Conservation (phyloP, 1,140 invertebrate genomes). For the Panagrolaimus sp. region DNA sequence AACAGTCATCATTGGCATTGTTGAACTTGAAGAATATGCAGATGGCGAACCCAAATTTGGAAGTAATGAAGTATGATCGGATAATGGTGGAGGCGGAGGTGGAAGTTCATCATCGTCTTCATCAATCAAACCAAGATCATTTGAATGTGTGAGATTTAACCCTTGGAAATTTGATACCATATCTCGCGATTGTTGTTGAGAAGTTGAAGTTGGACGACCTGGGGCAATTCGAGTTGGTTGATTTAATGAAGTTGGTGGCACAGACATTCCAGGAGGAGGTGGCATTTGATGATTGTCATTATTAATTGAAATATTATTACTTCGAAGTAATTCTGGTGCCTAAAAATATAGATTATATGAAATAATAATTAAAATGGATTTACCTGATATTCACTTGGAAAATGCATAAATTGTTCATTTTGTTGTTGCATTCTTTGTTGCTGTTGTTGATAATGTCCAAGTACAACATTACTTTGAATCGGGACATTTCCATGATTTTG, state of each 20-base stretch:
- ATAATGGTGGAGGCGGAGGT: conserved; percentile 17
- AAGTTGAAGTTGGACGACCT: not conserved
- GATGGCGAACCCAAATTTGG: not conserved
- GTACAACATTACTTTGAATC: not conserved
- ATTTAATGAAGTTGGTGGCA: not conserved
- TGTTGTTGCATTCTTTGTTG: not conserved
- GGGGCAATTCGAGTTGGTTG: not conserved
- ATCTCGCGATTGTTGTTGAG: not conserved
- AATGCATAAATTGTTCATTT: conserved; percentile 7
- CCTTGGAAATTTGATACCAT: not conserved
- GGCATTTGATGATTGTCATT: not conserved
- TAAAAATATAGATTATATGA: not conserved
- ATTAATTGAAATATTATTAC: not conserved
- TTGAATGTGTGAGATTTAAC: not conserved
- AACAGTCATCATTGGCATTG: not conserved
- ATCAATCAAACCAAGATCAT: not conserved
- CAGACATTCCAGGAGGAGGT: conserved; percentile 15
- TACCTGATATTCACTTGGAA: conserved; percentile 11
- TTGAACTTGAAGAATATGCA: not conserved
- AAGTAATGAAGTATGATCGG: not conserved
- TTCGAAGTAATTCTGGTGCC: not conserved
- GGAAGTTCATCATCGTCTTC: conserved; percentile 4
- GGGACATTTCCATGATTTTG: not conserved
- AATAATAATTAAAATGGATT: not conserved
- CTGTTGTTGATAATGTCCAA: not conserved